A percentile compares a stretch with the other conserved stretches of the same genome.
Conservation (phyloP, 2,888 invertebrate species). For the Rotaria sp. region DNA sequence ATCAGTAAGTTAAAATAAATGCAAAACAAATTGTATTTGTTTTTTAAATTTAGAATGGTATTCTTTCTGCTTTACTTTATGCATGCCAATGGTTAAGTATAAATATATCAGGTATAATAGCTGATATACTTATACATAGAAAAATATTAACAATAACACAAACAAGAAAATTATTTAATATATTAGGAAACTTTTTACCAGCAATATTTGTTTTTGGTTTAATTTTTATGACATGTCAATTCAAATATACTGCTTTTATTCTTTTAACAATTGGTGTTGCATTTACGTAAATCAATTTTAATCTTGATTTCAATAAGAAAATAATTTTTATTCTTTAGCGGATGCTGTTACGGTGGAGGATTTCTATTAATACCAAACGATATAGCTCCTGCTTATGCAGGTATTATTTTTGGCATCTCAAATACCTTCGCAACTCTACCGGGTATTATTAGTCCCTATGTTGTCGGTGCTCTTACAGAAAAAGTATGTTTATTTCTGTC, state of each 20-base stretch:
- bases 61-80: neutral
- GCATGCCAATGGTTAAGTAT: slow-evolving; percentile 30
- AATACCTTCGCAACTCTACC: slow-evolving; percentile 25
- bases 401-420: slow-evolving; percentile 1
- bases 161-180: slow-evolving; percentile 38
- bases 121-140: slow-evolving; percentile 30
- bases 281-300: neutral
- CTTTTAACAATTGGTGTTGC: slow-evolving; percentile 31
- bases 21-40: no score
- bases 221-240: slow-evolving; percentile 30
- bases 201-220: slow-evolving; percentile 12
- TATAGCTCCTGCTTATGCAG: slow-evolving; percentile 25
- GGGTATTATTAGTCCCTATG: slow-evolving; percentile 23
- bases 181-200: slow-evolving; percentile 31
- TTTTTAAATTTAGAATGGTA: neutral
- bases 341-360: slow-evolving; percentile 26
- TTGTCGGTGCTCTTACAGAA: neutral
- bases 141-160: slow-evolving; percentile 17
- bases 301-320: no score
- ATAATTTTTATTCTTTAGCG: slow-evolving; percentile 1
- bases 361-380: neutral
- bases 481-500: neutral
- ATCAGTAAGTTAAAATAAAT: neutral
- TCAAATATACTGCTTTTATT: neutral
- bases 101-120: slow-evolving; percentile 31